Evolutionary conservation across 92 coral and sea anemone genomes (phyloP), one percentile per base, ranked within the genome.

Genomic region (Heteractis magnifica): DNA sequence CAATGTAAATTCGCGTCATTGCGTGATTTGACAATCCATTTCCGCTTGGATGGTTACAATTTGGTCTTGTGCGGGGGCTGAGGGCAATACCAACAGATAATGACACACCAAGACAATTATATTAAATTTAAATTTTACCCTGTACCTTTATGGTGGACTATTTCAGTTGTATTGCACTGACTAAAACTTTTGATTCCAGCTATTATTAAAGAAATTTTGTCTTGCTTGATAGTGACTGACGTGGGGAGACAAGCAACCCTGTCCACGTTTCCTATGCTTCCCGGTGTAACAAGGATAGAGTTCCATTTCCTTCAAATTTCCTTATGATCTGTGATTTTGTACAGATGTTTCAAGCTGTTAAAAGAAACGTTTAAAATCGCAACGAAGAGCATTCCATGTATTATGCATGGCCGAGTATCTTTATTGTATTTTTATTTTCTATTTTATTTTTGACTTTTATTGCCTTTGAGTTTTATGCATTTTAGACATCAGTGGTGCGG

Each of bases 1-100:
- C 73, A 68, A 8, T 68, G 73, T 26, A 68, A 23, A 2, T 34
- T 23, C 49, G 73, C 73, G 71, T 68, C 73, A 68, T 68, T 68
- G 49, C 73, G 73, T 68, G 73, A 68, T 68, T 68, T 68, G 73
- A 68, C 44, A 20, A 26, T 68, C 18, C 73, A 23, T 68, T 68
- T 68, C 73, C 73, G 73, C 48, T 26, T 68, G 73, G 73, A 21
- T 68, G 44, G 73, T 68, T 21, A 68, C 73, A 68, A 68, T 4
- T 68, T 68, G 70, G 73, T 68, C 49, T 68, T 11, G 44, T 68
- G 73, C 73, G 73, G 73, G 73, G 73, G 73, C 73, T 68, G 49
- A 68, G 73, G 73, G 73, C 73, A 68, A 68, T 68, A 68, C 4
- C 21, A 68, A n/a, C 71, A 68, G 23, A 68, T 26, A 68, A 5